Conservation (phyloP, 1,140 invertebrate genomes). For the Schlechtendalia chinensis region DNA sequence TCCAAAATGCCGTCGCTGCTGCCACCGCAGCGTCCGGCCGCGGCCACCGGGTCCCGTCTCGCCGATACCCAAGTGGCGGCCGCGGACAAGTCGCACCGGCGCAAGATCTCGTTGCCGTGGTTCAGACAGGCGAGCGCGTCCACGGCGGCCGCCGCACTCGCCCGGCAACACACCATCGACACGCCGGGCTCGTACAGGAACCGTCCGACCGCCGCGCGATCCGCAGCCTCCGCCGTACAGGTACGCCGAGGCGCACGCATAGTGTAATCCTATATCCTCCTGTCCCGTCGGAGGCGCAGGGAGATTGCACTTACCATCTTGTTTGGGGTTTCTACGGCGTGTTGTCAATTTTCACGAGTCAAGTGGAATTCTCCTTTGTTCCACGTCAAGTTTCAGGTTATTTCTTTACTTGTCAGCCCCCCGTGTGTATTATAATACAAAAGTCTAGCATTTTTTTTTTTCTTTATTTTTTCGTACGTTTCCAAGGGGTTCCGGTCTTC, state of each 20-base stretch:
- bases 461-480: too few species aligned
- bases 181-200: slow-evolving; percentile 78
- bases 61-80: slow-evolving; percentile 54
- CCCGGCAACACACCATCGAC: slow-evolving; percentile 85
- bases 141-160: slow-evolving; percentile 66
- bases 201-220: slow-evolving; percentile 63
- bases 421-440: too few species aligned
- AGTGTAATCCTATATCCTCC: too few species aligned
- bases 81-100: slow-evolving; percentile 55
- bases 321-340: too few species aligned
- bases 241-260: slow-evolving; percentile 45
- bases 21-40: not conserved
- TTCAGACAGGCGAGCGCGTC: slow-evolving; percentile 66
- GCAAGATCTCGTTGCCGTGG: slow-evolving; percentile 86
- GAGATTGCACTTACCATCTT: too few species aligned
- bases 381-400: too few species aligned
- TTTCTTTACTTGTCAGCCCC: too few species aligned
- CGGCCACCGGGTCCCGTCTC: slow-evolving; percentile 39
- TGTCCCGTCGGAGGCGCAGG: too few species aligned
- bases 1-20: not conserved
- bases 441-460: too few species aligned
- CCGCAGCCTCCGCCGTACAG: slow-evolving; percentile 60
- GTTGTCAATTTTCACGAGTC: too few species aligned
- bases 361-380: too few species aligned
- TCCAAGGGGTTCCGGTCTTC: too few species aligned